Percentiles rank a stretch among this genome's conserved stretches.
phyloP scores from a whole-genome alignment of 2,888 invertebrate genomes.

The Brenthis daphne region DNA sequence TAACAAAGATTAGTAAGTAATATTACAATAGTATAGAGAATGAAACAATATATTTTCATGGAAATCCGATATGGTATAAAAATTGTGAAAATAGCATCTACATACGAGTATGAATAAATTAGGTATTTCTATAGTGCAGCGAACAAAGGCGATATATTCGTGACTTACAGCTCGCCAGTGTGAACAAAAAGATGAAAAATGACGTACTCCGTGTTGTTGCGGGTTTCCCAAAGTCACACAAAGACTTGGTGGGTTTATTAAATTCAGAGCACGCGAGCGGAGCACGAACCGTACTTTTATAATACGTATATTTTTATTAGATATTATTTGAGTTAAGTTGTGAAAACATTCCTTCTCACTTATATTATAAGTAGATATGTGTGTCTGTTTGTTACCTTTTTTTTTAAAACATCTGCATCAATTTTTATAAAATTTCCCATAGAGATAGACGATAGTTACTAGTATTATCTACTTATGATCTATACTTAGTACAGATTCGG shows the following conservation, averaged over 20 bases:
- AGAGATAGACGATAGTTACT: too few species aligned
- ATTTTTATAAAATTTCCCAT: neutral
- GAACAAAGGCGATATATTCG: constrained; percentile 6
- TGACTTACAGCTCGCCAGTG: neutral
- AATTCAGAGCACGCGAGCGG: constrained; percentile 18
- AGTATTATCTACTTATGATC: too few species aligned
- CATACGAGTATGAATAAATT: too few species aligned
- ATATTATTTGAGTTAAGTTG: constrained; percentile 2
- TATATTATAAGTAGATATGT: neutral
- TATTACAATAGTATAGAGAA: too few species aligned
- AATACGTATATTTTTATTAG: constrained; percentile 2
- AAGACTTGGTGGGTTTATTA: constrained; percentile 12
- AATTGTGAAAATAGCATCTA: too few species aligned
- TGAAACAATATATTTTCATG: too few species aligned
- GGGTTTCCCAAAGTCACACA: constrained; percentile 23
- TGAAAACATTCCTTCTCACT: neutral
- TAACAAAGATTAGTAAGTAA: too few species aligned
- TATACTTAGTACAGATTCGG: too few species aligned
- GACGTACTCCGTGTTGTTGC: neutral
- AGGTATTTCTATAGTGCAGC: neutral
- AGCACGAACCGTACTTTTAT: neutral
- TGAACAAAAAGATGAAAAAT: constrained; percentile 16
- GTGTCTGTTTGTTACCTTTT: too few species aligned
- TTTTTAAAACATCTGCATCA: neutral
- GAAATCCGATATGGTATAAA: too few species aligned